A percentile compares a stretch with the other conserved stretches of the same genome.
phyloP scores from a whole-genome alignment of 2,797 vertebrate genomes.

The Pseudochirops corinnae region DNA sequence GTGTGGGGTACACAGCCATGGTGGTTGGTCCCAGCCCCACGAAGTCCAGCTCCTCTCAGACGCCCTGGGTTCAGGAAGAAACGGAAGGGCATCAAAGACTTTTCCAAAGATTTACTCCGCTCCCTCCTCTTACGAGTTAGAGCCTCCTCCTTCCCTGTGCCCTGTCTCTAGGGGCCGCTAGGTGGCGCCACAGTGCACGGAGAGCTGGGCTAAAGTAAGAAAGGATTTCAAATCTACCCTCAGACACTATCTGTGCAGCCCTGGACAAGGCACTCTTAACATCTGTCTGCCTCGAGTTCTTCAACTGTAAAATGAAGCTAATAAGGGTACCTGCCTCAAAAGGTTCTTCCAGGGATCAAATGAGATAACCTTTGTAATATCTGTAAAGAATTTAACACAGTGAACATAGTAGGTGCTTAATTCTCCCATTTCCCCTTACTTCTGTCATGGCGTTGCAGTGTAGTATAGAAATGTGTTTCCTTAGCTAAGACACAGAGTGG shows the following conservation, averaged over 20 bases:
- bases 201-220: neutral
- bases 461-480: too few species aligned
- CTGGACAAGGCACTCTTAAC: too few species aligned
- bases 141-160: neutral
- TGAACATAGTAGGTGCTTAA: too few species aligned
- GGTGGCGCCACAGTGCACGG: neutral
- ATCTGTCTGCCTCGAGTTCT: too few species aligned
- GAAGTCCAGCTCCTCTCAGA: neutral
- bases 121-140: neutral
- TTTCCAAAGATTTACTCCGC: neutral
- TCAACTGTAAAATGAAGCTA: too few species aligned
- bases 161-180: neutral
- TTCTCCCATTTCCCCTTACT: too few species aligned
- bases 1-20: neutral
- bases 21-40: neutral
- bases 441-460: too few species aligned
- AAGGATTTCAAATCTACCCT: neutral
- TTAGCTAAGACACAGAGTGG: too few species aligned
- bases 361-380: too few species aligned
- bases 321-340: too few species aligned
- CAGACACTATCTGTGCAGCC: neutral
- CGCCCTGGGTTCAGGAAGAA: slow-evolving; percentile 12
- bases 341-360: too few species aligned
- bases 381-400: too few species aligned
- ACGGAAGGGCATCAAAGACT: neutral